Conservation (phyloP, 2,888 invertebrate species). For the Himalopsyche japonica region DNA sequence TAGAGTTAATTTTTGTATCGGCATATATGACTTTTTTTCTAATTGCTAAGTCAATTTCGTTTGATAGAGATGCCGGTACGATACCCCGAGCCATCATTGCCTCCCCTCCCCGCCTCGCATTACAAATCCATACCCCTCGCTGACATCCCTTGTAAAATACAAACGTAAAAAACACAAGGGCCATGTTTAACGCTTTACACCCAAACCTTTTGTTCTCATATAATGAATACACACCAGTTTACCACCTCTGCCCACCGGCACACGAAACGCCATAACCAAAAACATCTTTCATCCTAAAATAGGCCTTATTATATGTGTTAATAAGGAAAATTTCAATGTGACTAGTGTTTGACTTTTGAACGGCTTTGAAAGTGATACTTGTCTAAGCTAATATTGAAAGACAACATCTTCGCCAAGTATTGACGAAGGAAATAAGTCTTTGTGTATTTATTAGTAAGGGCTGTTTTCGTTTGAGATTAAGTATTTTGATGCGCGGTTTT, state of each 20-base stretch:
- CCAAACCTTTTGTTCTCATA: constrained; percentile 52
- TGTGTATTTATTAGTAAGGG: constrained; percentile 32
- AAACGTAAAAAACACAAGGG: constrained; percentile 54
- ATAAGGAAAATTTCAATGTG: background rate
- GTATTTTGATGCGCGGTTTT: constrained; percentile 13
- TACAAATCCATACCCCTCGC: constrained; percentile 29
- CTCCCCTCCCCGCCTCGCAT: constrained; percentile 38
- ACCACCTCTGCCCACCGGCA: constrained; percentile 46
- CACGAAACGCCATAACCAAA: constrained; percentile 45
- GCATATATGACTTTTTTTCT: background rate
- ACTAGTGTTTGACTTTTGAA: background rate
- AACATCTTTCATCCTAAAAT: constrained; percentile 38
- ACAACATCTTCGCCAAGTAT: constrained; percentile 34
- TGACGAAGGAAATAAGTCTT: constrained; percentile 34
- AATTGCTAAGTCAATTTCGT: background rate
- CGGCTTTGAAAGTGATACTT: constrained; percentile 3
- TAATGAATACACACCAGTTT: constrained; percentile 49
- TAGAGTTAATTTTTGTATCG: too few relatives aligned
- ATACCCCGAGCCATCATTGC: constrained; percentile 44
- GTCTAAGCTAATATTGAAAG: constrained; percentile 35
- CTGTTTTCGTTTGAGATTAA: constrained; percentile 26
- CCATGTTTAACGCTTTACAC: constrained; percentile 45
- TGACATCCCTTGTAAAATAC: constrained; percentile 50
- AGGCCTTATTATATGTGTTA: background rate
- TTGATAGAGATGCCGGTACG: constrained; percentile 1